Evolutionary conservation across 2,797 vertebrate genomes (phyloP).

Genomic region (Serranus cabrilla): DNA sequence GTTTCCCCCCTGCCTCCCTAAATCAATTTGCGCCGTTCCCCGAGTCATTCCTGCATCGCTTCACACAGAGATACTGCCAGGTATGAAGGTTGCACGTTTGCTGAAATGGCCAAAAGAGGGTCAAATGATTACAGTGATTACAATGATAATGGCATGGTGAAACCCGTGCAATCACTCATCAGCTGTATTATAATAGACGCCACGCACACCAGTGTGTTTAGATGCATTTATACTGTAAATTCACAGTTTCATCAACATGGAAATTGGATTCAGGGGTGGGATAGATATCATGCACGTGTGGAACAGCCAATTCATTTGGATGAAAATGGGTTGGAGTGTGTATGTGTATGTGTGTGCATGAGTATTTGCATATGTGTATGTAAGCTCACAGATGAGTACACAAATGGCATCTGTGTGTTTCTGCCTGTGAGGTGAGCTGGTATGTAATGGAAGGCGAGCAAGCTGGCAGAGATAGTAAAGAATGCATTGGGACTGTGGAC

Average conservation of each 20-base stretch:
- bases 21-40: conserved; percentile 84
- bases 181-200: conserved; percentile 61
- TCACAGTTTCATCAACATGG: conserved; percentile 80
- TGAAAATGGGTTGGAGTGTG: conserved; percentile 62
- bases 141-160: conserved; percentile 71
- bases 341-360: conserved; percentile 14
- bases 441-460: conserved; percentile 64
- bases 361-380: conserved; percentile 67
- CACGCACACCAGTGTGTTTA: conserved; percentile 66
- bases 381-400: conserved; percentile 70
- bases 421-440: conserved; percentile 61
- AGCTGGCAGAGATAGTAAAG: conserved; percentile 72
- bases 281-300: conserved; percentile 64
- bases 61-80: conserved; percentile 68
- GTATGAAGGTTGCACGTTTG: conserved; percentile 74
- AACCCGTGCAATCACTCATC: conserved; percentile 71
- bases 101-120: conserved; percentile 70
- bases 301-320: conserved; percentile 73
- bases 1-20: conserved; percentile 76
- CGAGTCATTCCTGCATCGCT: conserved; percentile 76
- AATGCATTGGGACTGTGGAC: conserved; percentile 64
- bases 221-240: conserved; percentile 77
- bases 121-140: conserved; percentile 80
- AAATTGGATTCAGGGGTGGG: conserved; percentile 75
- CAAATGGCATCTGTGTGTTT: conserved; percentile 63